Base-by-base conservation (phyloP, 2,113 vertebrate species). In the Tupaia tana region DNA sequence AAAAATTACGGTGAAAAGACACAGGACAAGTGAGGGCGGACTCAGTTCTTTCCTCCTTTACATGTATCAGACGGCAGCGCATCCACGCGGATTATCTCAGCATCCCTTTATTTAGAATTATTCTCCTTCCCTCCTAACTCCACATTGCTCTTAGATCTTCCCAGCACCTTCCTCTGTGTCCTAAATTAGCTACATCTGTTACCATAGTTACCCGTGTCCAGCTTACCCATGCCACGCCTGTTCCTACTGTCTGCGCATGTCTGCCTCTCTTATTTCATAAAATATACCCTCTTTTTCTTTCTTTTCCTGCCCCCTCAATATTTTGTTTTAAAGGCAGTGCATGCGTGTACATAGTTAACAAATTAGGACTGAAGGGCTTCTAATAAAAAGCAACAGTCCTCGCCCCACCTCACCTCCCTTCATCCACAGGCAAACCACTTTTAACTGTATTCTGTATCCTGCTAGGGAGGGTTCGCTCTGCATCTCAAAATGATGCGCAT, bases 151-250 rank as follows among this genome's bases (percentile, higher is more conserved):
- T 83, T 85, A 64, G 84, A 88, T 86, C 29, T 80, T 97, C 85
- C 87, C 52, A 66, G 78, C 91, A 94, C 85, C 82, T 80, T 96
- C 91, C 7, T 91, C 82, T 95, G 92, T 87, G 84, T 87, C 94
- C 92, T 96, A 95, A 97, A 96, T 97, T 95, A 97, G 96, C 89
- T 91, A 84, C 94, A 86, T 98, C 95, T 95, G 97, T 98, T 98
- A 90, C 97, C 98, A 98, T 97, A 97, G 98, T 96, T 97, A 96
- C 96, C 71, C 13, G 67, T 31, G 87, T 74, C 54, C 86, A 34
- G 85, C 66, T 94, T 95, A 97, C 96, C 91, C 82, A 7, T 95
- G 81, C 59, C 70, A 11, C 9, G 71, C 94, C 86, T 54, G 7
- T 56, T 93, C 80, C 61, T 59, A 22, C 16, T 10, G 2, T 66